Base-by-base conservation (phyloP, 37 sponge, comb jelly and placozoan species). In the Ianthella basta region DNA sequence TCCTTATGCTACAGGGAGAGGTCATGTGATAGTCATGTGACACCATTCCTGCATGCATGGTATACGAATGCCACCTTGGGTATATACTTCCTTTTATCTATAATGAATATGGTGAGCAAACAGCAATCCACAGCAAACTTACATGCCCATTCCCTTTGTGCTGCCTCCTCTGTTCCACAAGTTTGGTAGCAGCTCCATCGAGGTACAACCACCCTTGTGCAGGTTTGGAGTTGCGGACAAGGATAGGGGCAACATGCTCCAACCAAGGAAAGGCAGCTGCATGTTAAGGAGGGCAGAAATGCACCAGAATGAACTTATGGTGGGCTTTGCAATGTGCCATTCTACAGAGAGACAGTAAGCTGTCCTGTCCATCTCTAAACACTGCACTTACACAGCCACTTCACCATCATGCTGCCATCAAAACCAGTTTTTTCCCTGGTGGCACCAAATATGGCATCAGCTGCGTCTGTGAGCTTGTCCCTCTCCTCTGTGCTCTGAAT, bases 401-500 rank as follows among this genome's bases (percentile, higher is more conserved):
- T 75, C n/a, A 21, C 16, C 12, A 75, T 36, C 21, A 75, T 1
- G 0, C 6, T 21, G 2, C 23, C n/a, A 24, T 75, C n/a, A 24
- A 75, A 15, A 36, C 53, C 37, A 36, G 44, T 4, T 0, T 53
- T 24, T 13, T 41, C 78, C 24, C 39, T 85, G 8, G 40, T 30
- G 27, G 4, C 56, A 60, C 21, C 36, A 64, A 79, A 61, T 23
- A 80, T n/a, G 25, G 69, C 23, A 33, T 23, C 69, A 32, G 83
- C 84, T 56, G 85, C 82, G 33, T 82, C 60, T 32, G 88, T 85
- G 20, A 93, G 78, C 41, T 84, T 27, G 64, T 94, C 44, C 23
- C 63, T 65, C 32, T 59, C 44, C 65, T 82, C 35, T 15, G 50
- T 20, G 21, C n/a, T 44, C 67, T 82, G 83, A 35, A 82, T 65